Conservation (phyloP, 2,888 invertebrate species). For the Macrosiphum euphorbiae region DNA sequence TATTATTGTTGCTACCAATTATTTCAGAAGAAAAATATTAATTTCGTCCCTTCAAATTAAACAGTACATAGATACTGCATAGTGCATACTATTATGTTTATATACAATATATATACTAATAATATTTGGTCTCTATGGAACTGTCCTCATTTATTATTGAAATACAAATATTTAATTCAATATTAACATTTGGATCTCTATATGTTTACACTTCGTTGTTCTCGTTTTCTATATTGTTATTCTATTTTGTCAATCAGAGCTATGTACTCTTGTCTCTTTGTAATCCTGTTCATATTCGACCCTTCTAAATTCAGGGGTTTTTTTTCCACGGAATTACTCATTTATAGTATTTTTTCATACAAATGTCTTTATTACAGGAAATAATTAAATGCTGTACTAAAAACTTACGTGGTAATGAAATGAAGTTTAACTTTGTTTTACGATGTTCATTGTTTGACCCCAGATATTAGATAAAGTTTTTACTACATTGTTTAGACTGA, state of each 20-base stretch:
- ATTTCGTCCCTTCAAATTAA: conserved; percentile 27
- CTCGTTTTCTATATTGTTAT: conserved; percentile 26
- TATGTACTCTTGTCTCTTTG: conserved; percentile 22
- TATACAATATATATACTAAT: conserved; percentile 37
- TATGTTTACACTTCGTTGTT: conserved; percentile 43
- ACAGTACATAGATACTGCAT: not conserved
- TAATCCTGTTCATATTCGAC: conserved; percentile 33
- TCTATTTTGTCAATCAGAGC: conserved; percentile 43
- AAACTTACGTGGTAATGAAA: conserved; percentile 30
- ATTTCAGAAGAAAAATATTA: conserved; percentile 13
- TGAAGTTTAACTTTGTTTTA: not conserved
- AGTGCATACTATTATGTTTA: not conserved
- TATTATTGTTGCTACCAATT: not conserved
- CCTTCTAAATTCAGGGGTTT: not conserved
- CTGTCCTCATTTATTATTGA: conserved; percentile 31
- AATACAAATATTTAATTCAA: conserved; percentile 50
- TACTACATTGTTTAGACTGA: not conserved
- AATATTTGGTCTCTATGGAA: conserved; percentile 39
- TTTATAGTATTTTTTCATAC: conserved; percentile 29
- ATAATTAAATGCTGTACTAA: conserved; percentile 30
- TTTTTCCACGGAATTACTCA: not conserved
- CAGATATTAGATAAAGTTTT: conserved; percentile 14
- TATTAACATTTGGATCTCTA: conserved; percentile 32
- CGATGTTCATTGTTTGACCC: not conserved
- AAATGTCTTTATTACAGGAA: conserved; percentile 50